phyloP scores from a whole-genome alignment of 1,140 invertebrate species.

The Drosophila kanapiae region DNA sequence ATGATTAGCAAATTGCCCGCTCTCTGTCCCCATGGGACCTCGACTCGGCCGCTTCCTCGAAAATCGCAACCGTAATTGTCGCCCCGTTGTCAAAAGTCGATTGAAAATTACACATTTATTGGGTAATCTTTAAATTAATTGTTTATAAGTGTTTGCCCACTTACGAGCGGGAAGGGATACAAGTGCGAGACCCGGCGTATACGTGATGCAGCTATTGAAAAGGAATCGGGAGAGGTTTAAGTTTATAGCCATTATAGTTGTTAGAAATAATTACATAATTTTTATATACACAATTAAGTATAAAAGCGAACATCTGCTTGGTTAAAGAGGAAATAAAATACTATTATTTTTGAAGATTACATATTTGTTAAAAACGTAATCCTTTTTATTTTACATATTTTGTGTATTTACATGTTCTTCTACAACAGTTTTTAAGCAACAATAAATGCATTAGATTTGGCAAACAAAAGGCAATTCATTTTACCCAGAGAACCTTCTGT shows the following conservation, averaged over 20 bases:
- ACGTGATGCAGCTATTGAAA: constrained; percentile 8
- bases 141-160: not conserved
- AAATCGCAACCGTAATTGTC: constrained; percentile 33
- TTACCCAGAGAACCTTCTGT: not conserved
- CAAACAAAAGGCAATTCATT: not conserved
- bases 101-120: constrained; percentile 33
- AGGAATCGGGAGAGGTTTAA: too few relatives aligned
- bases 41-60: constrained; percentile 16
- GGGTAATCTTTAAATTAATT: constrained; percentile 32
- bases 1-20: constrained; percentile 68
- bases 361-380: too few relatives aligned
- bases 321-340: too few relatives aligned
- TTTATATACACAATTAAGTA: too few relatives aligned
- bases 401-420: not conserved
- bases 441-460: not conserved
- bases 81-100: constrained; percentile 29
- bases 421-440: not conserved
- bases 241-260: too few relatives aligned
- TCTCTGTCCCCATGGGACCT: constrained; percentile 26
- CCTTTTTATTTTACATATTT: too few relatives aligned
- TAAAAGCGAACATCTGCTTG: too few relatives aligned
- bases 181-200: constrained; percentile 7
- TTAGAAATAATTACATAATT: too few relatives aligned
- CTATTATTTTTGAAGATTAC: too few relatives aligned
- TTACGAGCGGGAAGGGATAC: not conserved